Base-by-base conservation (phyloP, 2,888 invertebrate genomes). In the Arctia plantaginis region DNA sequence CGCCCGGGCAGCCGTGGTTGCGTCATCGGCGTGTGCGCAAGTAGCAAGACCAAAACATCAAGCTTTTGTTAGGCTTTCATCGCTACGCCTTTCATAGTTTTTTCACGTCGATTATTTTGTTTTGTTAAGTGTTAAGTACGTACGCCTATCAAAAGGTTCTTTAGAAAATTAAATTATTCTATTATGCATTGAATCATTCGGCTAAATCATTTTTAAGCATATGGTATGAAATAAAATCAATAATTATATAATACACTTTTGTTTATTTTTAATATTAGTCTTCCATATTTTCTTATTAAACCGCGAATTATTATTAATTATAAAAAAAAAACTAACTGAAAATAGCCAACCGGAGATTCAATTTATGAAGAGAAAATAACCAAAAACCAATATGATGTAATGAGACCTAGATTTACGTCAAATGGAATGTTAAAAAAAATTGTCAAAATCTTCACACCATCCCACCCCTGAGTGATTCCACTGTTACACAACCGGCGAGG, bases 401-500 rank as follows among this genome's bases (percentile, higher is more conserved):
- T 81, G 77, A 84, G 83, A 81, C 85, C 85, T 75, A 85, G 82
- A 85, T 85, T 83, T 79, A 79, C 74, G 76, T 81, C 82, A 74
- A 80, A 81, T 80, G 85, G 85, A 85, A 85, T 85, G 84, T 84
- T 84, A 69, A 81, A 85, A 85, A 85, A 85, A 82, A 85, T 82
- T 84, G 84, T 82, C 84, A 85, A 84, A 85, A 85, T 86, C 80
- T 85, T 85, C 85, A 82, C 84, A 81, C 85, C 80, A 84, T 84
- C 86, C 86, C 85, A 86, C 85, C 82, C 75, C 72, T 68, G 76
- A 65, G 67, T 27, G 68, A 62, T 41, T 39, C 30, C 41, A 23
- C 71, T 73, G 79, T 87, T 87, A 86, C 87, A 87, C 89, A 88
- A 89, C 84, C 80, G 72, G 67, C 81, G 83, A 79, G 82, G 86